These are phyloP conservation scores for Chlorops oryzae DNA, from an alignment of 1,140 invertebrate species.

Conservation along the genomic window DNA sequence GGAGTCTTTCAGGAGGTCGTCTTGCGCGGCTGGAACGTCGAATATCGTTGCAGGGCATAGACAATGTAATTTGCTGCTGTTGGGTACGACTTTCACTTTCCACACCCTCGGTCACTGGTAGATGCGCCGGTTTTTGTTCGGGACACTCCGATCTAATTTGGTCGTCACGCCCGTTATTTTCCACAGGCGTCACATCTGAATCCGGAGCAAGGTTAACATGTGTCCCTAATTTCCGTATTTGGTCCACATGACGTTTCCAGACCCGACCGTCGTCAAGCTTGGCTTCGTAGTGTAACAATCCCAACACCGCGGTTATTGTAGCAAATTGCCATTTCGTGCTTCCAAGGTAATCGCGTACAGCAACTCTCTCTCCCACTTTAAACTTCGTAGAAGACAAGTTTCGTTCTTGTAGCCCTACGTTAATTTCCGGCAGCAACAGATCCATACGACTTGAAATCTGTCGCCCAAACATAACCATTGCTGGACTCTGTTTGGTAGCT, in stretches of 20 bases:
- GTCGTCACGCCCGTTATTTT: too few species aligned
- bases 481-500: conserved; percentile 1
- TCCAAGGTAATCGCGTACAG: conserved; percentile 12
- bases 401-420: not conserved
- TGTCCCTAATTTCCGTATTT: conserved; percentile 18
- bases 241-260: conserved; percentile 24
- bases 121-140: too few species aligned
- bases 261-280: conserved; percentile 14
- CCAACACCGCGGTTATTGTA: conserved; percentile 11
- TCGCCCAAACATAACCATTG: conserved; percentile 11
- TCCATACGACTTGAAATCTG: conserved; percentile 3
- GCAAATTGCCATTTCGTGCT: conserved; percentile 19
- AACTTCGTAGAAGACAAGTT: not conserved
- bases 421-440: not conserved
- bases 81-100: too few species aligned
- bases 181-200: too few species aligned
- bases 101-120: too few species aligned
- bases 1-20: too few species aligned
- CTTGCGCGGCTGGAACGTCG: too few species aligned
- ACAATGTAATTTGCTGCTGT: too few species aligned
- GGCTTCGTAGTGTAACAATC: conserved; percentile 20
- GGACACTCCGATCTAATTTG: too few species aligned
- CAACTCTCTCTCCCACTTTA: conserved; percentile 9
- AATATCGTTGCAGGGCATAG: too few species aligned
- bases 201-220: too few species aligned